Conservation (phyloP, 2,797 vertebrate genomes). For the Selene dorsalis region DNA sequence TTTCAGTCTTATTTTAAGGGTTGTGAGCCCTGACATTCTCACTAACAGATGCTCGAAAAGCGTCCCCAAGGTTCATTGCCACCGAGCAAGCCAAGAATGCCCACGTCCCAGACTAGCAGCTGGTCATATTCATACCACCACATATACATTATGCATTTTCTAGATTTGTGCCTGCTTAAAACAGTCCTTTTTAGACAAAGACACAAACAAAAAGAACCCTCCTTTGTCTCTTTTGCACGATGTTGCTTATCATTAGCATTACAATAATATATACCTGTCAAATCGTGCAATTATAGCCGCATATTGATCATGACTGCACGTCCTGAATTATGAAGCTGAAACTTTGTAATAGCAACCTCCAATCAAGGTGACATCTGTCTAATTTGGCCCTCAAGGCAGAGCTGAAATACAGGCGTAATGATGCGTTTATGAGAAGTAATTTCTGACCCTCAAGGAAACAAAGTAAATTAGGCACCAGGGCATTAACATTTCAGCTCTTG, state of each 20-base stretch:
- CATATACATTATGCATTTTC: conserved; percentile 20
- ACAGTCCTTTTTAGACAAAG: neutral
- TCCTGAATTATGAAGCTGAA: conserved; percentile 42
- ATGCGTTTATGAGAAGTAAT: conserved; percentile 77
- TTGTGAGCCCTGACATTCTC: conserved; percentile 53
- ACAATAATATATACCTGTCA: conserved; percentile 9
- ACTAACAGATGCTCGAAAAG: conserved; percentile 65
- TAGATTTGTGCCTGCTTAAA: neutral
- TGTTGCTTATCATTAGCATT: neutral
- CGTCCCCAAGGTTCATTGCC: conserved; percentile 61
- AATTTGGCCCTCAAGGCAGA: conserved; percentile 67
- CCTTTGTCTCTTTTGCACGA: neutral
- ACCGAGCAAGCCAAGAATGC: conserved; percentile 35
- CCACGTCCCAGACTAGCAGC: conserved; percentile 37
- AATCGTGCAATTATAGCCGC: conserved; percentile 17
- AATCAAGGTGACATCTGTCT: conserved; percentile 68
- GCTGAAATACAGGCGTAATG: conserved; percentile 76
- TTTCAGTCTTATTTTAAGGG: conserved; percentile 74
- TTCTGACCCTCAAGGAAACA: conserved; percentile 76
- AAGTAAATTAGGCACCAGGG: conserved; percentile 72
- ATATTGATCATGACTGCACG: conserved; percentile 19
- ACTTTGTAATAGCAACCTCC: conserved; percentile 46
- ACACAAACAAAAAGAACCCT: neutral
- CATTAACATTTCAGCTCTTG: conserved; percentile 68
- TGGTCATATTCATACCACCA: conserved; percentile 31